Evolutionary conservation across 2,888 invertebrate genomes (phyloP), one percentile per base, ranked within the genome.

Genomic region (Synanthedon andrenaeformis): DNA sequence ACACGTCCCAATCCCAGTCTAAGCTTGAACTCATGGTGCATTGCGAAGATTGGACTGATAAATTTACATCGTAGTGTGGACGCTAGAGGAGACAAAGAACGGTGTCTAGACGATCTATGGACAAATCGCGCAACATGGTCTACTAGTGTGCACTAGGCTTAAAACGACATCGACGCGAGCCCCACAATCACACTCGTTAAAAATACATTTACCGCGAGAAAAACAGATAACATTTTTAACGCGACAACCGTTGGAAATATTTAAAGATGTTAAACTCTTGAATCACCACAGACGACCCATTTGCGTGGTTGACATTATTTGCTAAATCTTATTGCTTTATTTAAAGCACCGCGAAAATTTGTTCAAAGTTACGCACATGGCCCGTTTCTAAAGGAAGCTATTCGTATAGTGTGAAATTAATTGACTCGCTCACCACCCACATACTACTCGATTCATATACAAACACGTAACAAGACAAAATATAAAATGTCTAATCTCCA

Each of bases 121-220:
- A 42, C 42, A 42, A 42, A 42, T 42, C 42, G 12, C 12, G 11
- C 42, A 42, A 42, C 42, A 42, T 42, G 42, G 42, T 42, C 42
- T 1, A 42, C 42, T 42, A 42, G 42, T 12, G 42, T 42, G 42
- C n/a, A 42, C 42, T 11, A 42, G 42, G 17, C 23, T 23, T 23
- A 23, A 23, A 49, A 49, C 49, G 49, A 49, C 14, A 17, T 8
- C n/a, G 14, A 17, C 49, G 17, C 12, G 14, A 17, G 19, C 23
- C 49, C 12, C n/a, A 45, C n/a, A 45, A 49, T 14, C 45, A 45
- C 45, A 60, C 64, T 69, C 65, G 64, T 72, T 73, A 71, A 72
- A 75, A 74, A 76, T 74, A 76, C 66, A 71, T 72, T 69, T 66
- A 65, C 58, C 53, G 58, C 61, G 67, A 70, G 63, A 72, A 69